Base-by-base conservation (phyloP, 2,797 vertebrate genomes). In the Urosaurus nigricauda region DNA sequence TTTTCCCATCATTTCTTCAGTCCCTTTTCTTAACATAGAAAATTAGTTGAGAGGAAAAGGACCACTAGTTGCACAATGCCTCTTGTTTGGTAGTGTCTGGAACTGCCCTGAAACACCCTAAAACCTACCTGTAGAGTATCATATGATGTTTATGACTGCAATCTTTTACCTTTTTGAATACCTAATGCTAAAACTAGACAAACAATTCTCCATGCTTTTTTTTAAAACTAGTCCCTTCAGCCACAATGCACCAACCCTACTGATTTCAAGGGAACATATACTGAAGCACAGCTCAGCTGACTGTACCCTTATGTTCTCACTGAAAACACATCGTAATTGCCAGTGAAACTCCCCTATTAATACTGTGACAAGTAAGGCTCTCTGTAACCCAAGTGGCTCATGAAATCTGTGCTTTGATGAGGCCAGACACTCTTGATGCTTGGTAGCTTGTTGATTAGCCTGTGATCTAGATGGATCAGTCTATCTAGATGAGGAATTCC, bases 401-500 rank as follows among this genome's bases (percentile, higher is more conserved):
- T 43, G 35, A 87, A n/a, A 40, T 21, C 21, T 85, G 37, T 14
- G 47, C 83, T 58, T 14, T 58, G 14, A 75, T 81, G 80, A n/a
- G 75, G 47, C 77, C 32, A 21, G 16, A 40, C 81, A 8, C 56
- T 14, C 24, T 82, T 68, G 9, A 85, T 90, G 51, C 32, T 70
- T 51, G 53, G 51, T n/a, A 63, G 12, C 11, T 63, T 80, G 65
- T 70, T 87, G 90, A 89, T 21, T 84, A 79, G 68, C 53, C 47
- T 80, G 74, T 21, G 5, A 12, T 0, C 0, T 51, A 51, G 47
- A 81, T 90, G 74, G 90, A 71, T 87, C 87, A 74, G 79, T n/a
- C 1, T 35, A 83, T 11, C 80, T 51, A 51, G 47, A 51, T 51
- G 7, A 51, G 47, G 6, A 9, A 51, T 51, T 51, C 47, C 7